Conservation (phyloP, 2,113 vertebrate genomes). For the Barnardius zonarius region DNA sequence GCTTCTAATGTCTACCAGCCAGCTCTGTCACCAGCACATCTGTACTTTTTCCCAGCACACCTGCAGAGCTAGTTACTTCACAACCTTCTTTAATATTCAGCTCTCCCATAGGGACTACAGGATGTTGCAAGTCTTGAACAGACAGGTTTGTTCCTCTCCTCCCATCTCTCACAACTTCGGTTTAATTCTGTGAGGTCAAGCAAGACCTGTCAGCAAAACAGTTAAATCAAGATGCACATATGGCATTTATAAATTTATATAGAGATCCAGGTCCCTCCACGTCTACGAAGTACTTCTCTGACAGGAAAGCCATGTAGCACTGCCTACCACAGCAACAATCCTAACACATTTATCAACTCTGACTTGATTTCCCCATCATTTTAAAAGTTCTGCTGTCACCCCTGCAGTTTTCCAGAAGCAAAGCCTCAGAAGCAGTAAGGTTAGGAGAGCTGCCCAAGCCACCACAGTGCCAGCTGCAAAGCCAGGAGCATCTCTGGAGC, state of each 20-base stretch:
- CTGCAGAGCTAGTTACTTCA: background rate
- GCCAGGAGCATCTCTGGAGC: background rate
- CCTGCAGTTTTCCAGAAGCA: background rate
- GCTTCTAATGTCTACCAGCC: background rate
- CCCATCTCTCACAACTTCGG: background rate
- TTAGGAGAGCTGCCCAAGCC: background rate
- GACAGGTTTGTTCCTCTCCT: background rate
- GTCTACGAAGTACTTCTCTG: background rate
- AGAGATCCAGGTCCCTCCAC: background rate
- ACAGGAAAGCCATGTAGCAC: background rate
- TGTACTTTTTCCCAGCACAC: accelerated
- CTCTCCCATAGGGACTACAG: background rate
- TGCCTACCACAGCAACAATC: background rate
- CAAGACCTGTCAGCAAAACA: background rate
- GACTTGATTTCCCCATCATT: background rate
- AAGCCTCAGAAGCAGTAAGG: background rate
- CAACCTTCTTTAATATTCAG: background rate
- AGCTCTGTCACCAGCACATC: background rate
- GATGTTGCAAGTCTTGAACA: background rate
- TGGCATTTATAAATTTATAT: background rate
- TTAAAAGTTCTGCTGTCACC: background rate
- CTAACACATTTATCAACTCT: background rate
- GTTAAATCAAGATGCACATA: background rate
- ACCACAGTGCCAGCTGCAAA: background rate
- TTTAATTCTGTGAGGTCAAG: background rate